Evolutionary conservation across 2,797 vertebrate species (phyloP).

Genomic region (Neomorphus geoffroyi): DNA sequence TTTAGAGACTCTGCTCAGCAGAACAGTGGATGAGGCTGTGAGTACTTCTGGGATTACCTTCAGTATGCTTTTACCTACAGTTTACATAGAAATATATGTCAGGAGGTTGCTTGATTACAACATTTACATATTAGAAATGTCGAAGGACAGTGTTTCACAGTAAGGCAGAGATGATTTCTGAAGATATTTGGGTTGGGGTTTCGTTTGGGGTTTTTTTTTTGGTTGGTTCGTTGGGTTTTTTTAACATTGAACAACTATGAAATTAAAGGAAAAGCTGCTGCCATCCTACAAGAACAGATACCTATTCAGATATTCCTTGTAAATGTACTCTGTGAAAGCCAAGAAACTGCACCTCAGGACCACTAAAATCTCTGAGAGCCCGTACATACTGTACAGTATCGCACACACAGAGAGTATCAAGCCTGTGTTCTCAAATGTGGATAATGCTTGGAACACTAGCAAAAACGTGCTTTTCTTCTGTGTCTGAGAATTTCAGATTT

Average conservation of each 20-base stretch:
- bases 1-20: background rate
- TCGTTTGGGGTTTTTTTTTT: background rate
- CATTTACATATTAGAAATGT: conserved; percentile 17
- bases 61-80: background rate
- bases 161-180: background rate
- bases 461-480: background rate
- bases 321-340: background rate
- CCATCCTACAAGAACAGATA: background rate
- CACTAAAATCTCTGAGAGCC: background rate
- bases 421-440: background rate
- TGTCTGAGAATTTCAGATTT: conserved; percentile 4
- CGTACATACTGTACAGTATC: background rate
- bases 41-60: background rate
- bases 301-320: background rate
- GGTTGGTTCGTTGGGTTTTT: background rate
- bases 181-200: background rate
- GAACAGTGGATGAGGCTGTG: background rate
- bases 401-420: background rate
- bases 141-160: background rate
- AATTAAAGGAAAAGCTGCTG: conserved; percentile 16
- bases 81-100: background rate
- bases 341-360: background rate
- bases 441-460: background rate
- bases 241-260: background rate
- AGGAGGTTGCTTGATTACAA: background rate